phyloP scores from a whole-genome alignment of 2,797 vertebrate species.

The Micropoecilia bifurca region DNA sequence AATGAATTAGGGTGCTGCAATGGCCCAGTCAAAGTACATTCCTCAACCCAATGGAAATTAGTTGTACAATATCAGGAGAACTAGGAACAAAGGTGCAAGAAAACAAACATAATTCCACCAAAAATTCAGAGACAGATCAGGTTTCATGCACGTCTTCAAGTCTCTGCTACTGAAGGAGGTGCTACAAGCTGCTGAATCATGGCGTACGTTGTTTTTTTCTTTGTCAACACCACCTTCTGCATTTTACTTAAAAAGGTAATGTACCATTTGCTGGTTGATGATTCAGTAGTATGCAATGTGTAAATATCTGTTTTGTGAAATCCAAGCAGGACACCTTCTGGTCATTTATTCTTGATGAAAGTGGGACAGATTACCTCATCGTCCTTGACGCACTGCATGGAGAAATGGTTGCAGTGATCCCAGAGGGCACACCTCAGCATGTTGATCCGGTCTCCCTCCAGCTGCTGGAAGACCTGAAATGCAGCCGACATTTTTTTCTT shows the following conservation, averaged over 20 bases:
- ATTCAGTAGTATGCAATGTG: neutral
- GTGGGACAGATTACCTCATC: slow-evolving; percentile 82
- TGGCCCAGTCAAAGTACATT: neutral
- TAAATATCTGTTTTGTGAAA: neutral
- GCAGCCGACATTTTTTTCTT: neutral
- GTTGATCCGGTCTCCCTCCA: slow-evolving; percentile 88
- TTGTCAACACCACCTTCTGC: neutral
- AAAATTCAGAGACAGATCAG: neutral
- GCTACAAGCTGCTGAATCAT: neutral
- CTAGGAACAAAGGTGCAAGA: neutral
- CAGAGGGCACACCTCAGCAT: slow-evolving; percentile 88
- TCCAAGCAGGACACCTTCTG: neutral
- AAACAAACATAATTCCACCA: neutral
- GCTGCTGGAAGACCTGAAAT: slow-evolving; percentile 89
- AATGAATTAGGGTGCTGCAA: neutral
- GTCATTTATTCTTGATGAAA: neutral
- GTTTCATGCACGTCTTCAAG: neutral
- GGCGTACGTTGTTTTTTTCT: neutral
- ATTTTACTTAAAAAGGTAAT: neutral
- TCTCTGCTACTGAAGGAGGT: neutral
- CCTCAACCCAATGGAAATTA: neutral
- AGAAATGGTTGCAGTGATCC: slow-evolving; percentile 94
- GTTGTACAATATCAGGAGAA: neutral
- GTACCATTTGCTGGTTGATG: neutral
- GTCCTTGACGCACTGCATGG: slow-evolving; percentile 90